phyloP scores from a whole-genome alignment of 2,113 vertebrate genomes.

The Myrmecobius fasciatus region DNA sequence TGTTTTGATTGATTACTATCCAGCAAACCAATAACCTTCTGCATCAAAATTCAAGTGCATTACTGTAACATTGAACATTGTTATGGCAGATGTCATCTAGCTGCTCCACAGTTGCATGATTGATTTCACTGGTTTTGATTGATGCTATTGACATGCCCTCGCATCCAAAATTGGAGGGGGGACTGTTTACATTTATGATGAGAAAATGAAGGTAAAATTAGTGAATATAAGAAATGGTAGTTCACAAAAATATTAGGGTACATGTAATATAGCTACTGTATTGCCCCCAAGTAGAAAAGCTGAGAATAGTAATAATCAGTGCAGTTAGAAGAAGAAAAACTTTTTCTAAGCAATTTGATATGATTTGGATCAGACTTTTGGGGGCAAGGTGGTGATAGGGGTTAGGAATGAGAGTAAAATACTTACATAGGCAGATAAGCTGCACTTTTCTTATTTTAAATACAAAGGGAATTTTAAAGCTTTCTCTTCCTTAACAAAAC shows the following conservation, averaged over 20 bases:
- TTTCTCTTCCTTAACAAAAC: conserved; percentile 53
- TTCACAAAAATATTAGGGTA: background rate
- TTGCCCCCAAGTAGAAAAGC: background rate
- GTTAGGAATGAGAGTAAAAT: background rate
- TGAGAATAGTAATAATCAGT: background rate
- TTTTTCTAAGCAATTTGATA: background rate
- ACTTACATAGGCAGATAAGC: background rate
- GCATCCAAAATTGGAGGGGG: conserved; percentile 64
- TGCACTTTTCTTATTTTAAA: conserved; percentile 46
- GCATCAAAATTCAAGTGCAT: conserved; percentile 74
- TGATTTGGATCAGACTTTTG: background rate
- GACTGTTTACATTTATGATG: conserved; percentile 19
- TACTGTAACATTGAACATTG: conserved; percentile 45
- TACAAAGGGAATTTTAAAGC: background rate
- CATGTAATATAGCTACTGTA: background rate
- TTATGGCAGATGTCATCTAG: conserved; percentile 71
- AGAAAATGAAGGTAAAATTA: conserved; percentile 49
- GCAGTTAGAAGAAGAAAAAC: rapidly evolving
- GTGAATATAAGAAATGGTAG: conserved; percentile 35
- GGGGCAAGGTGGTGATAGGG: background rate
- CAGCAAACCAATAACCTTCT: conserved; percentile 61
- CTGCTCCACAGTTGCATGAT: conserved; percentile 67
- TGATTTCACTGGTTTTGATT: conserved; percentile 70
- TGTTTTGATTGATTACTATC: conserved; percentile 71
- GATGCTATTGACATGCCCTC: conserved; percentile 69